Evolutionary conservation across 2,113 vertebrate species (phyloP).

Genomic region (Equus przewalskii): DNA sequence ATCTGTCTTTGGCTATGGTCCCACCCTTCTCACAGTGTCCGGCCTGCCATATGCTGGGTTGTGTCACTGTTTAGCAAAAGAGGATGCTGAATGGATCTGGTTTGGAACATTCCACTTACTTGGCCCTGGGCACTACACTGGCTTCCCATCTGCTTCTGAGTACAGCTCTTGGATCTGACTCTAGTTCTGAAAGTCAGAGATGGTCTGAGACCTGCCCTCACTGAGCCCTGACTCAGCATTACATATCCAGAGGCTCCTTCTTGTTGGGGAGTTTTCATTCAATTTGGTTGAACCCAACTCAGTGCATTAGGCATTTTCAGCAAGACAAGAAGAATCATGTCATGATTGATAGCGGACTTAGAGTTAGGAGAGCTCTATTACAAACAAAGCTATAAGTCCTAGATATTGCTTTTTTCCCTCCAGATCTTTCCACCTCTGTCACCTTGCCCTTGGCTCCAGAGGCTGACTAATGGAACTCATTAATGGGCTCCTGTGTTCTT

Average conservation of each 20-base stretch:
- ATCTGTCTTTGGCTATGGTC: slow-evolving; percentile 40
- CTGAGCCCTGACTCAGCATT: background rate
- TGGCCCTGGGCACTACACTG: slow-evolving; percentile 32
- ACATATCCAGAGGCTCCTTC: background rate
- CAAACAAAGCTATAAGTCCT: background rate
- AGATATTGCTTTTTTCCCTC: background rate
- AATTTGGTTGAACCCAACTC: background rate
- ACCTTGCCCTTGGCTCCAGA: background rate
- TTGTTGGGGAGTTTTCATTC: slow-evolving; percentile 9
- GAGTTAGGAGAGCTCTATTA: background rate
- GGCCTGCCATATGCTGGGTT: slow-evolving; percentile 63
- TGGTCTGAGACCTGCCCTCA: background rate
- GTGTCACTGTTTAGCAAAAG: slow-evolving; percentile 73
- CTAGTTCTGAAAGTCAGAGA: slow-evolving; percentile 37
- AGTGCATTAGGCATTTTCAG: background rate
- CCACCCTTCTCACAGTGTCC: slow-evolving; percentile 50
- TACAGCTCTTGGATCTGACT: slow-evolving; percentile 59
- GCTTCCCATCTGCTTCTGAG: slow-evolving; percentile 74
- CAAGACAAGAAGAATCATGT: background rate
- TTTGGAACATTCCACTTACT: slow-evolving; percentile 74
- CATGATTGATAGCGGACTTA: background rate
- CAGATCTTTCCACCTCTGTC: background rate
- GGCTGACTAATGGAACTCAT: background rate
- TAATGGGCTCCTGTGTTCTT: background rate
- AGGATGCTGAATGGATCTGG: slow-evolving; percentile 60